Evolutionary conservation across 2,888 invertebrate genomes (phyloP).

Genomic region (Tetranychus piercei): DNA sequence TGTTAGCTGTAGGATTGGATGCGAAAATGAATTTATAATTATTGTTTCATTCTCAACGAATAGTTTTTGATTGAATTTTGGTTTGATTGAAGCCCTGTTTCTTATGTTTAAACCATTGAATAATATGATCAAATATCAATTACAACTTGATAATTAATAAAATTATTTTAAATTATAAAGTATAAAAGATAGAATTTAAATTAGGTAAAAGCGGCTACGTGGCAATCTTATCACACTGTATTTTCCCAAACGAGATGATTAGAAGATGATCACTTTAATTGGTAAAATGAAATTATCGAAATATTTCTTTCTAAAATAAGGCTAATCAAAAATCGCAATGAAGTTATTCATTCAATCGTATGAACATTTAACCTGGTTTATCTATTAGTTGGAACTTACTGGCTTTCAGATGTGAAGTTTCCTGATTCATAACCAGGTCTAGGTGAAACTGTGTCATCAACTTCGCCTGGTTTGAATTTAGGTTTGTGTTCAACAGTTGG

Average conservation of each 20-base stretch:
- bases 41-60: no score
- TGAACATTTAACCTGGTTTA: background rate
- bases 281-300: no score
- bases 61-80: no score
- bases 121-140: no score
- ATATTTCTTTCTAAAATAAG: no score
- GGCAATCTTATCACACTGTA: slow-evolving; percentile 1
- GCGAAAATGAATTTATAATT: no score
- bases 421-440: slow-evolving; percentile 21
- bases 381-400: slow-evolving; percentile 21
- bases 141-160: no score
- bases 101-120: no score
- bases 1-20: no score
- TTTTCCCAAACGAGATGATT: background rate
- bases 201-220: background rate
- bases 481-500: slow-evolving; percentile 29
- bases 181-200: background rate
- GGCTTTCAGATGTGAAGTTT: slow-evolving; percentile 26
- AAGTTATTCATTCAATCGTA: background rate
- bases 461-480: slow-evolving; percentile 25
- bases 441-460: slow-evolving; percentile 24
- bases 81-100: no score
- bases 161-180: background rate
- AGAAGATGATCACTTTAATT: background rate
- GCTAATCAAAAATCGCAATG: no score